These are phyloP conservation scores for Drosophila seguyi DNA, from an alignment of 1,140 invertebrate genomes.

Conservation along the genomic window DNA sequence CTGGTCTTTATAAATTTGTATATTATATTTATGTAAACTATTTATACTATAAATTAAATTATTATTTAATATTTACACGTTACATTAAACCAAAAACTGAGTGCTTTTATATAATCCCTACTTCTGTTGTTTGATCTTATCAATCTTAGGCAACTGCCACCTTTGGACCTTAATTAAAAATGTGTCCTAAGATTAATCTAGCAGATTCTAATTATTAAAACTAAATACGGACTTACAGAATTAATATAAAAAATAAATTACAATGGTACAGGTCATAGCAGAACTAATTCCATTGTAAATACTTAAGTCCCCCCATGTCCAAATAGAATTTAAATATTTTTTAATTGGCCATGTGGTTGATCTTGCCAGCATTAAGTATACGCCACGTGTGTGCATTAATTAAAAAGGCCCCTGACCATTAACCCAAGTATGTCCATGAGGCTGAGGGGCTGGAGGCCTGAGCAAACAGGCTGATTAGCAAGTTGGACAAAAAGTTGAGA, in stretches of 20 bases:
- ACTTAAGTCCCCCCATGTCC: background rate
- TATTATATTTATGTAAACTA: background rate
- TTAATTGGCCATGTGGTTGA: constrained; percentile 19
- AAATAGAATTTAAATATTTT: constrained; percentile 34
- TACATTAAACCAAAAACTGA: too few relatives aligned
- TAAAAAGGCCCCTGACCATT: constrained; percentile 56
- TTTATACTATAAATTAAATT: background rate
- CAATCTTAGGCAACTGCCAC: background rate
- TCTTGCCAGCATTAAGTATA: constrained; percentile 22
- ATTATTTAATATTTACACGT: background rate
- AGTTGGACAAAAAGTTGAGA: constrained; percentile 34
- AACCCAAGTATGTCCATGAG: constrained; percentile 9
- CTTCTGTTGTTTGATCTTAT: background rate
- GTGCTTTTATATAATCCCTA: background rate
- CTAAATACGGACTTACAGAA: background rate
- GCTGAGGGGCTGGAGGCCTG: constrained; percentile 35
- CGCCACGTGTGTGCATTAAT: constrained; percentile 55
- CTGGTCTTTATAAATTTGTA: background rate
- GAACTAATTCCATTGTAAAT: background rate
- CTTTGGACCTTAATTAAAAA: background rate
- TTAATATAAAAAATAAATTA: background rate
- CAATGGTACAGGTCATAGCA: background rate
- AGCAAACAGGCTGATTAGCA: constrained; percentile 79
- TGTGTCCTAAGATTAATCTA: background rate
- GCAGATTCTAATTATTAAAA: background rate